Base-by-base conservation (phyloP, 2,113 vertebrate genomes). In the Oceanites oceanicus region DNA sequence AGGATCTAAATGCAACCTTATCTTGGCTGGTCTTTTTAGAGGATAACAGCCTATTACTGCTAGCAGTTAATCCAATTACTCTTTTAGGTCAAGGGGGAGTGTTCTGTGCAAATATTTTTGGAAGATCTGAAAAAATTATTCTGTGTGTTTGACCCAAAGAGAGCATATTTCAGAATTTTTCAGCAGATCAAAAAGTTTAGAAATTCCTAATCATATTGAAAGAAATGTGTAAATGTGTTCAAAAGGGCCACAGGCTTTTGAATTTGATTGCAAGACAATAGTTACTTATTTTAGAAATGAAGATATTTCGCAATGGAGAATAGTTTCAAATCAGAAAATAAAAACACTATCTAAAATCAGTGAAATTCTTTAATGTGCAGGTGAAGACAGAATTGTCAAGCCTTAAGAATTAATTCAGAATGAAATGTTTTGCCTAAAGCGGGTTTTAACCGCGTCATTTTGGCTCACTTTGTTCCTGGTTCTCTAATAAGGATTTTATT, bases 1-100 rank as follows among this genome's bases (percentile, higher is more conserved):
- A 55, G 26, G 82, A 94, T 94, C 65, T 72, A 49, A 92, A 71
- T 3, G 30, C 72, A 89, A 94, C 65, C 52, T 93, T 97, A 92
- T 96, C 92, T 94, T 38, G 72, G 55, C 67, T 80, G 14, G 79
- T 71, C 76, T 85, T 88, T 79, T 56, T 61, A 65, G 91, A 84
- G 86, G 72, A 84, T 95, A 95, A 92, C 82, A 95, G 86, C 44
- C 25, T 78, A 68, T 93, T 96, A 91, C 72, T 81, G 92, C 75
- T 42, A 32, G 68, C 82, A 84, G 73, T 72, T 94, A 96, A 96
- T 96, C 92, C 96, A 95, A 91, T 97, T 96, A 96, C 79, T 87
- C 92, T 92, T 94, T 61, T 87, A 95, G 91, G 91, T 95, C 96
- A 94, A 87, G 86, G 61, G 44, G 52, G 76, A 84, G 53, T 63